Conservation (phyloP, 2,888 invertebrate species). For the Platycnemis pennipes region DNA sequence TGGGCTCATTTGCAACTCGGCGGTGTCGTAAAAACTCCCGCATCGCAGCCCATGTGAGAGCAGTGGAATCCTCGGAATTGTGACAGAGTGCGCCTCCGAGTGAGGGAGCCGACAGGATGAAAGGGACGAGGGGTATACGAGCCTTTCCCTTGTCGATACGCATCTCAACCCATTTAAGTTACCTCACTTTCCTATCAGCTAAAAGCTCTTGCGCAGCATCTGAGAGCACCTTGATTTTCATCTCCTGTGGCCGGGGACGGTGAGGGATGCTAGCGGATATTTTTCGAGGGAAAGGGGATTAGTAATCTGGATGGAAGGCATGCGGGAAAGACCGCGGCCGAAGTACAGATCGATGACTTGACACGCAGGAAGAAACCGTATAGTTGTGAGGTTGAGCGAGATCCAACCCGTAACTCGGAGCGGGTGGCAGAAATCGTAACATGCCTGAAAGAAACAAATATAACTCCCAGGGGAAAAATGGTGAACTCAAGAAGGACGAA, state of each 20-base stretch:
- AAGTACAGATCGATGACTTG: no score
- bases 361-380: not conserved
- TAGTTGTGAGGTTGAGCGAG: no score
- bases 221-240: no score
- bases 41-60: no score
- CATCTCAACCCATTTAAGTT: not conserved
- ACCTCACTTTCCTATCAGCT: slow-evolving; percentile 18
- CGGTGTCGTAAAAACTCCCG: not conserved
- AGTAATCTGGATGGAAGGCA: not conserved
- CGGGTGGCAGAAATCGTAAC: no score
- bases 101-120: not conserved
- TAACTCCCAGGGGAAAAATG: not conserved
- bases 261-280: not conserved
- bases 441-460: no score
- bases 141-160: not conserved
- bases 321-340: not conserved
- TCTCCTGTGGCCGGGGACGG: not conserved
- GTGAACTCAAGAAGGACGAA: not conserved
- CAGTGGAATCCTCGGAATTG: not conserved
- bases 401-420: no score
- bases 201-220: not conserved
- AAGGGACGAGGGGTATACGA: not conserved
- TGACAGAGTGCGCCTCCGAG: not conserved
- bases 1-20: slow-evolving; percentile 31
- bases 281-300: not conserved